These are phyloP conservation scores for Hylaeus anthracinus DNA, from an alignment of 1,140 invertebrate genomes.

Conservation along the genomic window DNA sequence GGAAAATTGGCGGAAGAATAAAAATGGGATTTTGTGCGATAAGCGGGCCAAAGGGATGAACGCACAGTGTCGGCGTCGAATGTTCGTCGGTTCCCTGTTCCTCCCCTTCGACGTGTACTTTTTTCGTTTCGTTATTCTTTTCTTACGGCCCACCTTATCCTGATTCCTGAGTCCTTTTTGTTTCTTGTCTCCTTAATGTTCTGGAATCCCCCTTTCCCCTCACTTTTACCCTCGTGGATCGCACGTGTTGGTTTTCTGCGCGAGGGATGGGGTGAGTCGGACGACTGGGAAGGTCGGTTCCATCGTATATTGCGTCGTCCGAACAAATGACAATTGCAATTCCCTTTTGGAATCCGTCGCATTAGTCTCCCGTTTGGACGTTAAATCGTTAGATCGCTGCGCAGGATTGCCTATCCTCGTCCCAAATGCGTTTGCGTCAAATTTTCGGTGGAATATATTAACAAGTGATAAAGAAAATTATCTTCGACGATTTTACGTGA, in stretches of 20 bases:
- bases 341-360: conserved; percentile 46
- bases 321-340: conserved; percentile 69
- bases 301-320: conserved; percentile 56
- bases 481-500: not conserved
- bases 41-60: conserved; percentile 48
- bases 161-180: conserved; percentile 37
- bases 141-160: conserved; percentile 40
- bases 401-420: not conserved
- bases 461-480: no score
- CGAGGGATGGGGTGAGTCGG: conserved; percentile 6
- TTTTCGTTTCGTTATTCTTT: conserved; percentile 14
- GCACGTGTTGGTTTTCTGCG: conserved; percentile 31
- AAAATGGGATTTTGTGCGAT: conserved; percentile 61
- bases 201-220: conserved; percentile 29
- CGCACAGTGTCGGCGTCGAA: conserved; percentile 43
- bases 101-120: not conserved
- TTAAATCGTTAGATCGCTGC: not conserved
- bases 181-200: conserved; percentile 61
- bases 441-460: no score
- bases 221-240: conserved; percentile 35
- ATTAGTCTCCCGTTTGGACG: conserved; percentile 50
- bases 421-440: not conserved
- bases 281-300: conserved; percentile 26
- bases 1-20: conserved; percentile 32
- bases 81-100: conserved; percentile 2